A percentile compares a stretch with the other conserved stretches of the same genome.
phyloP scores from a whole-genome alignment of 2,888 invertebrate genomes.

The Mimas tiliae region DNA sequence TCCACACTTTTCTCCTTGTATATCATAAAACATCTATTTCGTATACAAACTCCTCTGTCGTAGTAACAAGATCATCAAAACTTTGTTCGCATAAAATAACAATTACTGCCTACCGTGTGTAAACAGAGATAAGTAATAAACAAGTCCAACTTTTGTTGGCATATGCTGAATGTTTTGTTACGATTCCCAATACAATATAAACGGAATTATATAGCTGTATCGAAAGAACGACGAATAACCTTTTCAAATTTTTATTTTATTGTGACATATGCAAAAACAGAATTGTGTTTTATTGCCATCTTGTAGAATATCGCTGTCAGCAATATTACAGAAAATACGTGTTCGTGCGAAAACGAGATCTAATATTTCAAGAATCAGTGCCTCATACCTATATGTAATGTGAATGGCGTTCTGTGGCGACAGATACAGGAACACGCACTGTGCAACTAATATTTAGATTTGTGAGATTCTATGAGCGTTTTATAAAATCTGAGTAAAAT shows the following conservation, averaged over 20 bases:
- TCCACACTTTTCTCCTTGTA: constrained; percentile 61
- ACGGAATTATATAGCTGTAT: not conserved
- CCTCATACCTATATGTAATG: constrained; percentile 48
- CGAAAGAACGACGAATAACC: constrained; percentile 30
- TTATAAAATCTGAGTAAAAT: not conserved
- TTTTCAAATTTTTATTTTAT: constrained; percentile 27
- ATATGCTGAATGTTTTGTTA: not conserved
- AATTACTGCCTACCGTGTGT: constrained; percentile 40
- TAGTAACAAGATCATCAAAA: constrained; percentile 44
- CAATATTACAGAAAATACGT: constrained; percentile 46
- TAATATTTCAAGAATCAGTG: constrained; percentile 46
- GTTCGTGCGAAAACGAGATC: constrained; percentile 42
- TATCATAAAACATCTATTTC: constrained; percentile 58
- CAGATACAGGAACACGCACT: constrained; percentile 33
- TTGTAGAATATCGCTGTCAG: constrained; percentile 41
- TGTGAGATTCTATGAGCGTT: not conserved
- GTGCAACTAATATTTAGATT: not conserved
- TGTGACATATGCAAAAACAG: constrained; percentile 17
- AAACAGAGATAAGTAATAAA: not conserved
- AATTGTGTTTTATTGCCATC: constrained; percentile 27
- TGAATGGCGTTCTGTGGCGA: constrained; percentile 47
- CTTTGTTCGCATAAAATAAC: constrained; percentile 48
- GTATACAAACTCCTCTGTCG: constrained; percentile 38
- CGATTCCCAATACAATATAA: not conserved
- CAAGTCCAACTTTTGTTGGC: not conserved